These are phyloP conservation scores for Helleia helle DNA, from an alignment of 2,888 invertebrate species.

Conservation along the genomic window DNA sequence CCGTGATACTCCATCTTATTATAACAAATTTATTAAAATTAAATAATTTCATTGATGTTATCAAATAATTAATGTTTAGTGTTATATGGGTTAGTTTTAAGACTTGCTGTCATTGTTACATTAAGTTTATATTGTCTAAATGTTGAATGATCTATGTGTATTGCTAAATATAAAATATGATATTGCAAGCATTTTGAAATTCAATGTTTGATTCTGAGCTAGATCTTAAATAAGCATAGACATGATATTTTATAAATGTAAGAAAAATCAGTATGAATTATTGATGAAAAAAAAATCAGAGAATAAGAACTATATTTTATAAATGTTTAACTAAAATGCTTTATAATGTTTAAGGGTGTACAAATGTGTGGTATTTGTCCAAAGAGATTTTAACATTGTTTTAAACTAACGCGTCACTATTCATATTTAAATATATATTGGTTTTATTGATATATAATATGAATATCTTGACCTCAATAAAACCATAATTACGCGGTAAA, in stretches of 20 bases:
- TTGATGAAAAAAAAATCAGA: background rate
- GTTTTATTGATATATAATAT: too few relatives aligned
- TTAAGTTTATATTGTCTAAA: conserved; percentile 4
- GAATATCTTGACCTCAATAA: too few relatives aligned
- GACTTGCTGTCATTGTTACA: conserved; percentile 5
- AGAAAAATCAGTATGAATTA: background rate
- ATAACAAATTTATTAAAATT: background rate
- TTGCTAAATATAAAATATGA: conserved; percentile 3
- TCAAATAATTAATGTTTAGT: background rate
- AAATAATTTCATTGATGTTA: background rate
- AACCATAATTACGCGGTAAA: too few relatives aligned
- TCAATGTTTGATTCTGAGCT: background rate
- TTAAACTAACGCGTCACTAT: too few relatives aligned
- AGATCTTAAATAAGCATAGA: conserved; percentile 2
- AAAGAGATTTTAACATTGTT: too few relatives aligned
- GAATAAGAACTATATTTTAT: too few relatives aligned
- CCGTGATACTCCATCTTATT: background rate
- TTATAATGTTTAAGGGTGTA: too few relatives aligned
- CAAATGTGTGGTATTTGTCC: too few relatives aligned
- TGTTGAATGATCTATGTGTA: background rate
- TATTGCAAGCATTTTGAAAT: conserved; percentile 5
- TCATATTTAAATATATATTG: too few relatives aligned
- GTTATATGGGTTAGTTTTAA: conserved; percentile 5
- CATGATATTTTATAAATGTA: conserved; percentile 7
- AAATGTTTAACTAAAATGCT: too few relatives aligned